A percentile compares a stretch with the other conserved stretches of the same genome.
Evolutionary conservation across 2,113 vertebrate species (phyloP).

Genomic region (Silurus asotus): DNA sequence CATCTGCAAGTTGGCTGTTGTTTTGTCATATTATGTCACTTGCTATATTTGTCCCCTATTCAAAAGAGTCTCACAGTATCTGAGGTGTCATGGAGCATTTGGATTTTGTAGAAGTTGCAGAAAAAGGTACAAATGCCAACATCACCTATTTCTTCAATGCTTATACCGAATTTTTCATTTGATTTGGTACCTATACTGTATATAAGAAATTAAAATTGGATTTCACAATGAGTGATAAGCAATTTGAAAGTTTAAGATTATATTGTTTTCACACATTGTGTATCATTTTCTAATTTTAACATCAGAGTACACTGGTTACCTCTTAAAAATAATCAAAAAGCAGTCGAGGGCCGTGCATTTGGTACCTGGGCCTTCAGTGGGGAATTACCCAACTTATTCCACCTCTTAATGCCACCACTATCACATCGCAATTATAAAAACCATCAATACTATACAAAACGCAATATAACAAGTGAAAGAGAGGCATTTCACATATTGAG

Average conservation of each 20-base stretch:
- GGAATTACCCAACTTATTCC: too few relatives aligned
- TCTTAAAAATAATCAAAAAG: too few relatives aligned
- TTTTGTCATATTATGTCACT: constrained; percentile 26
- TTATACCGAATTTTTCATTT: not conserved
- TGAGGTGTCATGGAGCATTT: not conserved
- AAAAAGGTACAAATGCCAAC: not conserved
- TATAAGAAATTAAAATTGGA: not conserved
- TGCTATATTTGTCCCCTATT: not conserved
- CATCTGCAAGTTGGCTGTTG: constrained; percentile 16
- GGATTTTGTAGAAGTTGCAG: not conserved
- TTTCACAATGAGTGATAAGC: too few relatives aligned
- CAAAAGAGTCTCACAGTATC: constrained; percentile 3
- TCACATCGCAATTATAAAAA: too few relatives aligned
- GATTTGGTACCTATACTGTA: not conserved
- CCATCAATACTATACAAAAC: too few relatives aligned
- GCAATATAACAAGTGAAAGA: too few relatives aligned
- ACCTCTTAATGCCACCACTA: too few relatives aligned
- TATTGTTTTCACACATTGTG: not conserved
- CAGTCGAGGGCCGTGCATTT: too few relatives aligned
- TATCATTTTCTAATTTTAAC: not conserved
- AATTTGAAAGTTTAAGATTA: not conserved
- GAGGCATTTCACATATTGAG: too few relatives aligned
- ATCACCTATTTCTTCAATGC: not conserved
- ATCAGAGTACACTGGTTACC: too few relatives aligned
- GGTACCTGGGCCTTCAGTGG: too few relatives aligned